Base-by-base conservation (phyloP, 2,888 invertebrate species). In the Acheta domesticus region DNA sequence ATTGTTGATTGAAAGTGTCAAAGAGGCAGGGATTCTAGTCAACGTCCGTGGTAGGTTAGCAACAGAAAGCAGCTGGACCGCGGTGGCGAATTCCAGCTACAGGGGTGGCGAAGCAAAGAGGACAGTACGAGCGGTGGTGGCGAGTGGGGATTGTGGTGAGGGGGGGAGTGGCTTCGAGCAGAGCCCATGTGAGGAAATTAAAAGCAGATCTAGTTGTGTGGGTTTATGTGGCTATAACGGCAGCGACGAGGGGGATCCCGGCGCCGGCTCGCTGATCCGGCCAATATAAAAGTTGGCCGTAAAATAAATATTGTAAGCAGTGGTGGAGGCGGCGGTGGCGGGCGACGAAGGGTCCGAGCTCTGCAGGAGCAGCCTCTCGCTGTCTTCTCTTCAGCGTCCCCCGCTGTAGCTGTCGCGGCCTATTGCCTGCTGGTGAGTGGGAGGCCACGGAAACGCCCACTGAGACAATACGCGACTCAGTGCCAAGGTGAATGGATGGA, bases 181-280 rank as follows among this genome's bases (percentile, higher is more conserved):
- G 62, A 62, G 62, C 16, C 14, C 62, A 62, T 62, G 62, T 62
- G n/a, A 62, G 62, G 62, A 62, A 62, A 62, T 62, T 62, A 62
- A 62, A 62, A 62, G 62, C 62, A 62, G 62, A 62, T 62, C 62
- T 62, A 62, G 16, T 62, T 62, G 62, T 62, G 62, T 62, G 62
- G 62, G 62, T 62, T 62, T 62, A 62, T 62, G 62, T 62, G 62
- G 62, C 62, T n/a, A 62, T 62, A 62, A 62, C 62, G 62, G 62
- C 8, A 16, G 62, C 62, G 62, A 62, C 62, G 62, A 12, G 62
- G 62, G 62, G n/a, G 16, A 19, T 8, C 16, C 62, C 14, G 16
- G n/a, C 62, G n/a, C 62, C 16, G 62, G 62, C 62, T 62, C 62
- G 62, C 62, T 62, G 62, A 62, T 62, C 62, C 62, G 62, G 62